Percentiles rank a stretch among this genome's conserved stretches.
Evolutionary conservation across 2,888 invertebrate species (phyloP).

Genomic region (Dexiosoma caninum): DNA sequence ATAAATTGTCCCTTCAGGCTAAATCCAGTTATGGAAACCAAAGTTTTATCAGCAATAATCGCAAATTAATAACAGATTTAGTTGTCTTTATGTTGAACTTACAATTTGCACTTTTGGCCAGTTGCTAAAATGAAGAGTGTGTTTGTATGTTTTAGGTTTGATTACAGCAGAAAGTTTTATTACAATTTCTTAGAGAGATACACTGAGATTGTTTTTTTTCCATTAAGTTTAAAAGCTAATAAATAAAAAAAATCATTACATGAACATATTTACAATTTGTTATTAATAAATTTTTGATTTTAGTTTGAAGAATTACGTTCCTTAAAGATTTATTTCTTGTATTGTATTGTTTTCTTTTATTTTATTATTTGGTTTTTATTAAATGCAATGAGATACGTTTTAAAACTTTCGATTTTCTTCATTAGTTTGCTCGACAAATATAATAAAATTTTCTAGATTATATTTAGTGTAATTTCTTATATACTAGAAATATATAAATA

Average conservation of each 20-base stretch:
- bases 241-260: background rate
- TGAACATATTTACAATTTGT: slow-evolving; percentile 22
- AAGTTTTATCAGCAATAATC: too few relatives aligned
- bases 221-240: background rate
- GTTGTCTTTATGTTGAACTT: background rate
- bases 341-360: too few relatives aligned
- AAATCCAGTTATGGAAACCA: too few relatives aligned
- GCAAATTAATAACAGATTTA: too few relatives aligned
- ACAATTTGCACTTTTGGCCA: slow-evolving; percentile 47
- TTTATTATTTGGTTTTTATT: slow-evolving; percentile 11
- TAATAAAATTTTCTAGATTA: slow-evolving; percentile 16
- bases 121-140: background rate
- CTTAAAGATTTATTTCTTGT: background rate
- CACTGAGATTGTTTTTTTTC: background rate
- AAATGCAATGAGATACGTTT: slow-evolving; percentile 60
- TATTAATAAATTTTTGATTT: slow-evolving; percentile 29
- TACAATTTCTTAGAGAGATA: background rate
- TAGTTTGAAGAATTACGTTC: slow-evolving; percentile 8
- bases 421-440: slow-evolving; percentile 9
- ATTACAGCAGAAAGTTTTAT: background rate
- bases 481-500: too few relatives aligned
- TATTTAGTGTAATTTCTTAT: background rate
- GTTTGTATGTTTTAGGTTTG: background rate
- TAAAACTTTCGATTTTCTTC: background rate
- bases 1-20: too few relatives aligned